phyloP scores from a whole-genome alignment of 2,113 vertebrate genomes.

The Genyomyrus donnyi region DNA sequence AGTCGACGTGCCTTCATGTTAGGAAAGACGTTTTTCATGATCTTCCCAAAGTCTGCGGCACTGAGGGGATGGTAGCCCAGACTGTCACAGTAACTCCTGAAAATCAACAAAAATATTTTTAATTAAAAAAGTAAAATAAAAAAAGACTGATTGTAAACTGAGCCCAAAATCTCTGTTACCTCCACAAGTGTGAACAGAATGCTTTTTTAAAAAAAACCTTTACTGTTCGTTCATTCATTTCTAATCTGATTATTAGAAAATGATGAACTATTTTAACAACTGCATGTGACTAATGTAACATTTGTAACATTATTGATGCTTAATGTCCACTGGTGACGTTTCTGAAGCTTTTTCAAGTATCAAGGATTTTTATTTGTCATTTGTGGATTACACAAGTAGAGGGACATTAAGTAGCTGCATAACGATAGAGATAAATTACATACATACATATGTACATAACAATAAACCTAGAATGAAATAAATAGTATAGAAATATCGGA shows the following conservation, averaged over 20 bases:
- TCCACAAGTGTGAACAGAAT: neutral
- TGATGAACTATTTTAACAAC: neutral
- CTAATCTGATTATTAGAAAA: neutral
- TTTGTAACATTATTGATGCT: neutral
- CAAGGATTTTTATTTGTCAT: neutral
- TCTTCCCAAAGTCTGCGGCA: conserved; percentile 97
- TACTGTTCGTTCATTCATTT: neutral
- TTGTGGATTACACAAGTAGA: neutral
- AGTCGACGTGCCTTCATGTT: conserved; percentile 99
- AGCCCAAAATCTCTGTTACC: neutral
- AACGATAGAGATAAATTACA: neutral
- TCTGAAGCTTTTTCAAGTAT: neutral
- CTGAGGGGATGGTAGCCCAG: conserved; percentile 95
- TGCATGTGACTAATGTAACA: neutral
- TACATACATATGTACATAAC: neutral
- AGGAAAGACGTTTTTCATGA: conserved; percentile 99
- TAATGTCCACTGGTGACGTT: neutral
- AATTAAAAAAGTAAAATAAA: neutral
- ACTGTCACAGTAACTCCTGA: conserved; percentile 96
- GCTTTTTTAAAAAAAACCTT: neutral
- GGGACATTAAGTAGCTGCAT: neutral
- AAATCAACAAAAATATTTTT: conserved; percentile 43
- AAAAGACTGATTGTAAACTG: neutral
- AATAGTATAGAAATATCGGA: neutral
- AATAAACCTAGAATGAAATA: neutral